These are phyloP conservation scores for Lethocerus indicus DNA, from an alignment of 1,140 invertebrate species.

Conservation along the genomic window DNA sequence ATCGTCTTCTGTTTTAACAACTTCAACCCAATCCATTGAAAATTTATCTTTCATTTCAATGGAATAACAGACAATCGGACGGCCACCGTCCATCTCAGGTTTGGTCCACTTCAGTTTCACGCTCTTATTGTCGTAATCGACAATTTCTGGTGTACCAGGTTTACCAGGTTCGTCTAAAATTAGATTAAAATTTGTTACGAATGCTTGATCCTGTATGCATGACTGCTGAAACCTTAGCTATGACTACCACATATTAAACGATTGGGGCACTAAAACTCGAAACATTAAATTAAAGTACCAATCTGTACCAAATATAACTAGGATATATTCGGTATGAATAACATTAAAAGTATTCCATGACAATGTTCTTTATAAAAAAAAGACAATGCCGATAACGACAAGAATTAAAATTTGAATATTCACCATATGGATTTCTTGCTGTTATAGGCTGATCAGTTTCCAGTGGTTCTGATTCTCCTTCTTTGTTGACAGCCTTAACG, in stretches of 20 bases:
- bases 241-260: too few relatives aligned
- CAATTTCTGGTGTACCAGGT: constrained; percentile 79
- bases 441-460: constrained; percentile 74
- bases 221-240: too few relatives aligned
- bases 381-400: too few relatives aligned
- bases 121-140: constrained; percentile 85
- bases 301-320: background rate
- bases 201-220: too few relatives aligned
- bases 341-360: background rate
- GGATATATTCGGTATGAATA: background rate
- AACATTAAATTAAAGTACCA: background rate
- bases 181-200: constrained; percentile 9
- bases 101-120: constrained; percentile 80
- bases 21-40: constrained; percentile 72
- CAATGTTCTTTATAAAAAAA: background rate
- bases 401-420: too few relatives aligned
- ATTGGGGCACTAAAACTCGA: too few relatives aligned
- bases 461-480: constrained; percentile 91
- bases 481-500: constrained; percentile 95
- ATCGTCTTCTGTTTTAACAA: constrained; percentile 57
- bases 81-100: constrained; percentile 79
- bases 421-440: constrained; percentile 94
- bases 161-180: constrained; percentile 61
- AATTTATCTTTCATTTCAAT: constrained; percentile 96
- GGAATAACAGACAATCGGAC: constrained; percentile 86